Percentiles rank a stretch among this genome's conserved stretches.
phyloP scores from a whole-genome alignment of 2,888 invertebrate species.

The Adelognathus sp. region DNA sequence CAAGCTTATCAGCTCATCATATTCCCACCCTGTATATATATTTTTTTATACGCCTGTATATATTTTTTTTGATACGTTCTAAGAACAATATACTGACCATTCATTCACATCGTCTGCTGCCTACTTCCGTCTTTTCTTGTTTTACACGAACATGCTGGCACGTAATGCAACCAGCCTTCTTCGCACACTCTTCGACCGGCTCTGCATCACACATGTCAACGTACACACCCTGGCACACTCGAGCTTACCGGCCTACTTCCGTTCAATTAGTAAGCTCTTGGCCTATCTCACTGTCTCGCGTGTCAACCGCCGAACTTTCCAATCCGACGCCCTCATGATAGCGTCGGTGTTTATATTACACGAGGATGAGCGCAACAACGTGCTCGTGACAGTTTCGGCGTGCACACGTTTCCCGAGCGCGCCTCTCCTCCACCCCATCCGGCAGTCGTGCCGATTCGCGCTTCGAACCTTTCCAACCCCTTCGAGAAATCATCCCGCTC shows the following conservation, averaged over 20 bases:
- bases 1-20: not conserved
- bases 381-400: constrained; percentile 54
- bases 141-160: too few species aligned
- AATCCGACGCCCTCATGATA: not conserved
- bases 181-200: constrained; percentile 28
- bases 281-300: not conserved
- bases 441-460: constrained; percentile 4
- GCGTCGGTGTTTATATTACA: not conserved
- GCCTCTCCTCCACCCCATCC: constrained; percentile 9
- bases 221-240: constrained; percentile 3
- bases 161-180: constrained; percentile 18
- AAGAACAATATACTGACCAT: constrained; percentile 15
- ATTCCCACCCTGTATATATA: too few species aligned
- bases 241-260: constrained; percentile 41
- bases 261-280: constrained; percentile 33
- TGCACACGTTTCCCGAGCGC: constrained; percentile 58
- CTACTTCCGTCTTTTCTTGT: constrained; percentile 16
- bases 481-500: constrained; percentile 5
- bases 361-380: constrained; percentile 54
- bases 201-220: constrained; percentile 7
- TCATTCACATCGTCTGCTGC: too few species aligned
- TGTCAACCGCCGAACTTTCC: constrained; percentile 8
- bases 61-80: too few species aligned
- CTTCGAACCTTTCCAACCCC: not conserved
- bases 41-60: too few species aligned